Conservation (phyloP, 2,888 invertebrate genomes). For the Limnephilus lunatus region DNA sequence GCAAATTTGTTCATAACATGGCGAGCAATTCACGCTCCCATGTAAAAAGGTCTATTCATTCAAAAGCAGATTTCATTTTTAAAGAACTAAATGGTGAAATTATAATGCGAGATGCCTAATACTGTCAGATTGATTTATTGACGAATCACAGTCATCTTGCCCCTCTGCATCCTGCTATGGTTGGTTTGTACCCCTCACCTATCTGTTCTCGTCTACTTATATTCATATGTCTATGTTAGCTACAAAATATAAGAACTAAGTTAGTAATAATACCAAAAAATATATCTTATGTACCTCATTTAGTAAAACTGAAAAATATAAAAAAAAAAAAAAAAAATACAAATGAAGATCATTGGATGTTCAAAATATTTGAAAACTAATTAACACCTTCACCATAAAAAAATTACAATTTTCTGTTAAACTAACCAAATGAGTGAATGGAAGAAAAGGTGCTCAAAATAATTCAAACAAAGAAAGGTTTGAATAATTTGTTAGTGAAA, state of each 20-base stretch:
- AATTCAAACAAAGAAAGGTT: background rate
- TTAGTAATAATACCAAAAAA: background rate
- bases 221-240: too few relatives aligned
- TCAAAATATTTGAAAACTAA: background rate
- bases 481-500: background rate
- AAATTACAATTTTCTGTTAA: background rate
- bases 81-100: too few relatives aligned
- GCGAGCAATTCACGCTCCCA: too few relatives aligned
- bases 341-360: background rate
- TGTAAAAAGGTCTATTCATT: too few relatives aligned
- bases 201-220: too few relatives aligned
- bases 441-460: background rate
- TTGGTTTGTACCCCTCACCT: too few relatives aligned
- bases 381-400: background rate
- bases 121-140: too few relatives aligned
- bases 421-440: background rate
- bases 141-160: too few relatives aligned
- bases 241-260: background rate
- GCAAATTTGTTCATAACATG: too few relatives aligned
- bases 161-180: too few relatives aligned
- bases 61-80: too few relatives aligned
- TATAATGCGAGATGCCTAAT: too few relatives aligned
- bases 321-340: background rate
- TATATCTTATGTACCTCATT: background rate
- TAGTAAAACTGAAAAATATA: background rate